Conservation (phyloP, 1,140 invertebrate species). For the Harpegnathos saltator region DNA sequence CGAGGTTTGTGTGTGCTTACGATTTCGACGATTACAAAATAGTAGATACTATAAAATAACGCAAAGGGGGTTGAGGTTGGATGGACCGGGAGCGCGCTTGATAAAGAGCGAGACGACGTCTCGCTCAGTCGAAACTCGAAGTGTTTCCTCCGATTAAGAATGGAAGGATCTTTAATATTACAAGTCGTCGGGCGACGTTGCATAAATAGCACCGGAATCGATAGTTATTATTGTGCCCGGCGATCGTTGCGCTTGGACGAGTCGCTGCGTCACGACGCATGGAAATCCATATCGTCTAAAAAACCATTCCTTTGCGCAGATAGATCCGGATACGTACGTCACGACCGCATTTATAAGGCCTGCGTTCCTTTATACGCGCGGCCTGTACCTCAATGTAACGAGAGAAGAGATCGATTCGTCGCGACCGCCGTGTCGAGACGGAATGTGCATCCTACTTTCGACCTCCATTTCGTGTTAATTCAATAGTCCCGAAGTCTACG, state of each 20-base stretch:
- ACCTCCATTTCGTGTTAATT: too few species aligned
- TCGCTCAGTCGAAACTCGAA: background rate
- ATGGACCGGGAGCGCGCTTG: too few species aligned
- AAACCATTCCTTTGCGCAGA: slow-evolving; percentile 44
- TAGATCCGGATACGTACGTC: slow-evolving; percentile 32
- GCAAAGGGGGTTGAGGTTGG: too few species aligned
- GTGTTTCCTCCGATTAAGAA: slow-evolving; percentile 16
- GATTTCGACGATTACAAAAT: too few species aligned
- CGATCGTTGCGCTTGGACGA: slow-evolving; percentile 51
- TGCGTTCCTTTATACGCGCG: slow-evolving; percentile 15
- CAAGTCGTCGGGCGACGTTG: background rate
- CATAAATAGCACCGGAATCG: slow-evolving; percentile 45
- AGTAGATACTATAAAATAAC: too few species aligned
- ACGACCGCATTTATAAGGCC: slow-evolving; percentile 28
- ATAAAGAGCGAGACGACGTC: too few species aligned
- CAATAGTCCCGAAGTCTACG: too few species aligned
- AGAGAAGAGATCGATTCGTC: slow-evolving; percentile 30
- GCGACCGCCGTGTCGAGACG: too few species aligned
- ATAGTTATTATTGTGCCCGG: slow-evolving; percentile 40
- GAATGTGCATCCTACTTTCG: too few species aligned
- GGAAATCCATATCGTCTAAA: slow-evolving; percentile 42
- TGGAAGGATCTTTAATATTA: slow-evolving; percentile 22
- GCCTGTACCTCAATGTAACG: too few species aligned
- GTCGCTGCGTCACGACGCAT: slow-evolving; percentile 49
- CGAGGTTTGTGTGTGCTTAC: too few species aligned